Conservation (phyloP, 2,888 invertebrate species). For the Cataglyphis altisquamis region DNA sequence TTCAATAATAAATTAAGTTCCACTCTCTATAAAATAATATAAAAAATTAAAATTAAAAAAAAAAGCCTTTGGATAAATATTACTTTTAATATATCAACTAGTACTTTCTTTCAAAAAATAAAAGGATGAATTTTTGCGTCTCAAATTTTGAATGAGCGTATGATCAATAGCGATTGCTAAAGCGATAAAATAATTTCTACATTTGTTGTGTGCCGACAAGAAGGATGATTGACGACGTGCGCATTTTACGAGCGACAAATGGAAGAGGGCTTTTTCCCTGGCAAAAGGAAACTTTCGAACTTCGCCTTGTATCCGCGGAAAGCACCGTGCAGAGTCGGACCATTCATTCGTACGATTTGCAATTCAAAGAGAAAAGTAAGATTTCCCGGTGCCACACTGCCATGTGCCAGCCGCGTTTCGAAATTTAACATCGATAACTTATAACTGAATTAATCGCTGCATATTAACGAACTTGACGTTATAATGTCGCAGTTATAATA, state of each 20-base stretch:
- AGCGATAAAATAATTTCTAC: slow-evolving; percentile 12
- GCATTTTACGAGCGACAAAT: slow-evolving; percentile 10
- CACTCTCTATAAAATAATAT: not conserved
- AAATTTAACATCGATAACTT: slow-evolving; percentile 61
- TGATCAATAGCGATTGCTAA: not conserved
- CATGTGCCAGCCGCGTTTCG: slow-evolving; percentile 67
- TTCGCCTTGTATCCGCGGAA: slow-evolving; percentile 54
- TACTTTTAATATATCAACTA: not conserved
- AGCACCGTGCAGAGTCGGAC: slow-evolving; percentile 65
- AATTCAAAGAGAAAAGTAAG: slow-evolving; percentile 71
- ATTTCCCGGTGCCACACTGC: slow-evolving; percentile 60
- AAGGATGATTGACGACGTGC: slow-evolving; percentile 39
- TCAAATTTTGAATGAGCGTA: not conserved
- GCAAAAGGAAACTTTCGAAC: slow-evolving; percentile 24
- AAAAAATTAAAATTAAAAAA: not conserved
- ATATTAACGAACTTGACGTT: slow-evolving; percentile 47
- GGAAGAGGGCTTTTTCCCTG: slow-evolving; percentile 24
- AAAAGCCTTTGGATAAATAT: not conserved
- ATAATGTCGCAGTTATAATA: slow-evolving; percentile 27
- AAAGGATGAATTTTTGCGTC: not conserved
- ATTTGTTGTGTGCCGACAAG: slow-evolving; percentile 24
- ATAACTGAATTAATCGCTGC: slow-evolving; percentile 60
- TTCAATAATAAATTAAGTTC: not conserved
- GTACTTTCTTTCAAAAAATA: not conserved
- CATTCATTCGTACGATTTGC: slow-evolving; percentile 67